Evolutionary conservation across 2,113 vertebrate species (phyloP).

Genomic region (Phyllostomus hastatus): DNA sequence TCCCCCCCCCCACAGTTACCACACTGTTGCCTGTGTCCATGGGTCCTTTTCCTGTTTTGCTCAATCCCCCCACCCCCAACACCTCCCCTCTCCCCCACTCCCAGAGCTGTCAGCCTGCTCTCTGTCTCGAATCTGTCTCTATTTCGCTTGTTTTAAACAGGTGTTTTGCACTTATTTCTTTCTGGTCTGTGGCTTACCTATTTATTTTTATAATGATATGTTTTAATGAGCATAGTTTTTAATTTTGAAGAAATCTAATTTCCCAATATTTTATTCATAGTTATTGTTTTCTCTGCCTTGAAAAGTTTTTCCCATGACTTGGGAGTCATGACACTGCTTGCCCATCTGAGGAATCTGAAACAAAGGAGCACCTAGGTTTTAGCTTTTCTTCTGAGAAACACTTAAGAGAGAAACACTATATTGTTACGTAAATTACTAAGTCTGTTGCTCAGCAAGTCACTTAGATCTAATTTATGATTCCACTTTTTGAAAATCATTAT

Average conservation of each 20-base stretch:
- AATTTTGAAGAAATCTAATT: conserved; percentile 3
- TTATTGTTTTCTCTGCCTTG: background rate
- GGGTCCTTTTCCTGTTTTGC: no score
- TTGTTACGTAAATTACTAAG: background rate
- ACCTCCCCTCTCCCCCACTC: no score
- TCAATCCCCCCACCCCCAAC: no score
- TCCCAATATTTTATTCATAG: background rate
- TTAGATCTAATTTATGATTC: background rate
- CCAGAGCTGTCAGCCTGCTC: no score
- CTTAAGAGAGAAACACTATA: background rate
- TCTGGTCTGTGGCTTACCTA: background rate
- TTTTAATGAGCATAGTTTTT: background rate
- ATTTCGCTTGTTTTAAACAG: background rate
- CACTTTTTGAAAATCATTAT: background rate
- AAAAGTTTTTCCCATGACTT: background rate
- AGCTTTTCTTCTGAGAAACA: background rate
- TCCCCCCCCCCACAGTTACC: no score
- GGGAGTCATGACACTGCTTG: background rate
- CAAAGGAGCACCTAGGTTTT: background rate
- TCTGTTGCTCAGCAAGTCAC: background rate
- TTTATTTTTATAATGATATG: background rate
- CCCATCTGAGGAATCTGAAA: background rate
- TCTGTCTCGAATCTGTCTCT: no score
- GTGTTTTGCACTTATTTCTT: background rate
- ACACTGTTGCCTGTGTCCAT: no score